Conservation (phyloP, 2,888 invertebrate species). For the Embidobia sp. region DNA sequence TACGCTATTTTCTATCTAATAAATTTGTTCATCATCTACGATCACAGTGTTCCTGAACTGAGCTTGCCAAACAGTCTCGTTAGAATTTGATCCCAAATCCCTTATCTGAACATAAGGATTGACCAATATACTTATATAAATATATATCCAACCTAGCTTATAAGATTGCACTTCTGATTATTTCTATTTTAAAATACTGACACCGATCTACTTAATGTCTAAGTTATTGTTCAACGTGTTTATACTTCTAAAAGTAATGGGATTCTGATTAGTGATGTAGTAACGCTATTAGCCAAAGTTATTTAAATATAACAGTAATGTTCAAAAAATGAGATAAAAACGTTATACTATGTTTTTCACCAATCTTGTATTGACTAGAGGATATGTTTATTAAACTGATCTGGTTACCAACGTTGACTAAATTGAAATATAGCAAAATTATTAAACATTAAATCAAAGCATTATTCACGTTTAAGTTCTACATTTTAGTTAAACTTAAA, state of each 20-base stretch:
- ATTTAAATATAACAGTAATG: not conserved
- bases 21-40: slow-evolving; percentile 71
- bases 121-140: slow-evolving; percentile 43
- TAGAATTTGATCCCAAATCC: slow-evolving; percentile 68
- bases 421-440: not conserved
- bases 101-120: slow-evolving; percentile 62
- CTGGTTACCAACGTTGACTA: slow-evolving; percentile 12
- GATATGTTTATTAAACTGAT: not conserved
- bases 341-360: not conserved
- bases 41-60: slow-evolving; percentile 80
- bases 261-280: slow-evolving; percentile 18
- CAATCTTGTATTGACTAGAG: slow-evolving; percentile 10
- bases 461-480: no score
- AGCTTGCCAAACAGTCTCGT: slow-evolving; percentile 74
- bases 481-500: no score
- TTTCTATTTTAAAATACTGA: slow-evolving; percentile 52
- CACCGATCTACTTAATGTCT: slow-evolving; percentile 30
- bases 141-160: slow-evolving; percentile 60
- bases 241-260: slow-evolving; percentile 21
- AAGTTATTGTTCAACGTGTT: slow-evolving; percentile 14
- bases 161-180: slow-evolving; percentile 58
- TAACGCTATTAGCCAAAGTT: slow-evolving; percentile 15
- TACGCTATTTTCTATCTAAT: slow-evolving; percentile 56
- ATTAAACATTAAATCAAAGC: no score
- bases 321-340: not conserved